Conservation (phyloP, 2,888 invertebrate species). For the Plebejus melissa region DNA sequence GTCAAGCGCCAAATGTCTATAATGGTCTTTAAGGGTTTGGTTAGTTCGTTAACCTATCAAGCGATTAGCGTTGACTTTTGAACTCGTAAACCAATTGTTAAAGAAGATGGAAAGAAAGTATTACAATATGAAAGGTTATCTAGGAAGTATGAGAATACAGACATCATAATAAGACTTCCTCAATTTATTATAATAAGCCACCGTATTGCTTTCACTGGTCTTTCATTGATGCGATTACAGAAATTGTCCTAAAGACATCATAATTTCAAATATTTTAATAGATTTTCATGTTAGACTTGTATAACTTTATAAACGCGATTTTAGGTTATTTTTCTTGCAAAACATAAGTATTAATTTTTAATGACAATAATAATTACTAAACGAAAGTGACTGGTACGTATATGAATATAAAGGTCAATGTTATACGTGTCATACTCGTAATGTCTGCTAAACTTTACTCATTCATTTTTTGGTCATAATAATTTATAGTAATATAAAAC, state of each 20-base stretch:
- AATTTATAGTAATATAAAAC: neutral
- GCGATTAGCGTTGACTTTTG: neutral
- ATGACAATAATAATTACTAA: neutral
- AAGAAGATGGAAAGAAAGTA: neutral
- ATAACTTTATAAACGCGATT: too few species aligned
- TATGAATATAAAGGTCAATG: neutral
- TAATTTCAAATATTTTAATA: neutral
- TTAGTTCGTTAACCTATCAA: too few species aligned
- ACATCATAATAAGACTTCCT: conserved; percentile 14
- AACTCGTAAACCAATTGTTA: neutral
- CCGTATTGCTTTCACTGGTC: conserved; percentile 19
- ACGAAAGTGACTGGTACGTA: neutral
- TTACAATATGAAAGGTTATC: neutral
- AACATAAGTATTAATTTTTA: neutral
- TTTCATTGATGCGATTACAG: neutral
- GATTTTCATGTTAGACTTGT: too few species aligned
- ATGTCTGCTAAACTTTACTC: too few species aligned
- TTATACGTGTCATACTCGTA: neutral
- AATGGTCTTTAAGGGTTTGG: too few species aligned
- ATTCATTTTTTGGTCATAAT: neutral
- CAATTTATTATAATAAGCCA: conserved; percentile 27
- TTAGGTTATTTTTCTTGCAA: too few species aligned
- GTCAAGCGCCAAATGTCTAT: too few species aligned
- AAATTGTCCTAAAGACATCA: conserved; percentile 3
- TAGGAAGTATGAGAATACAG: neutral